Conservation (phyloP, 1,140 invertebrate species). For the Artemia franciscana region DNA sequence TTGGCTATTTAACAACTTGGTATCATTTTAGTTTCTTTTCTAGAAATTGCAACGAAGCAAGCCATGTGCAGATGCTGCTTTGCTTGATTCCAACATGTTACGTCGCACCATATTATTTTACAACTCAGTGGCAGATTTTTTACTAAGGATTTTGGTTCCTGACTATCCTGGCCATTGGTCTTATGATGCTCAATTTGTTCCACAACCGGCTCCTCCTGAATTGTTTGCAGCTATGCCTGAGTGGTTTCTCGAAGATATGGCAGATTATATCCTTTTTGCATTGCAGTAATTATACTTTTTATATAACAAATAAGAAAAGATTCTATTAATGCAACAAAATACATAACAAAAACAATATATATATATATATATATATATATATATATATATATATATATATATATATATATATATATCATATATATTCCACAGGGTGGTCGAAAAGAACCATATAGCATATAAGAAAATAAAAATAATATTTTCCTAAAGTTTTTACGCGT, state of each 20-base stretch:
- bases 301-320: too few relatives aligned
- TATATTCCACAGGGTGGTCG: too few relatives aligned
- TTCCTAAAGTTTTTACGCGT: too few relatives aligned
- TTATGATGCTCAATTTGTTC: slow-evolving; percentile 24
- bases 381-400: too few relatives aligned
- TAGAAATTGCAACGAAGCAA: slow-evolving; percentile 33
- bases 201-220: slow-evolving; percentile 33
- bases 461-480: too few relatives aligned
- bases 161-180: slow-evolving; percentile 17
- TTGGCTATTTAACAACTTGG: too few relatives aligned
- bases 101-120: slow-evolving; percentile 62
- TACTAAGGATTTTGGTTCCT: slow-evolving; percentile 35
- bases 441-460: too few relatives aligned
- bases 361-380: too few relatives aligned
- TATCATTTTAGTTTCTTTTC: slow-evolving; percentile 12
- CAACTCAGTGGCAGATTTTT: slow-evolving; percentile 50
- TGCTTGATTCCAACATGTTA: slow-evolving; percentile 57
- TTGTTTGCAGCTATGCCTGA: slow-evolving; percentile 74
- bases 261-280: slow-evolving; percentile 75
- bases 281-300: slow-evolving; percentile 51
- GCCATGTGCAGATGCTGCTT: slow-evolving; percentile 60
- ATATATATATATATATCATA: too few relatives aligned
- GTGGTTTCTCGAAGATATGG: slow-evolving; percentile 89
- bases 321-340: too few relatives aligned
- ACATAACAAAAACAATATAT: too few relatives aligned